Evolutionary conservation across 2,113 vertebrate genomes (phyloP).

Genomic region (Pleuronectes platessa): DNA sequence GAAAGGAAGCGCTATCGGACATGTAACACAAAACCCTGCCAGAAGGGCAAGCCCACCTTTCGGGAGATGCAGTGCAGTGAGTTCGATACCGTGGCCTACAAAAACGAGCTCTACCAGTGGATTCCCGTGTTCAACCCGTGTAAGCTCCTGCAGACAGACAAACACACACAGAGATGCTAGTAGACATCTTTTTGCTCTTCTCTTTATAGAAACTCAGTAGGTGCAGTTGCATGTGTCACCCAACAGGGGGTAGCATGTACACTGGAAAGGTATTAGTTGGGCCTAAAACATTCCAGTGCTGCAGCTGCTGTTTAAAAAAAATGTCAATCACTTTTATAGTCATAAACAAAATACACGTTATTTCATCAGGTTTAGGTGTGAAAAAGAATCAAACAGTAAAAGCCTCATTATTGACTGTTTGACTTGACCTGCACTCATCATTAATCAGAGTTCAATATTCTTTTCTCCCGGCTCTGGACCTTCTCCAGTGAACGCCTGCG

Average conservation of each 20-base stretch:
- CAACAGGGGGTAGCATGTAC: slow-evolving; percentile 68
- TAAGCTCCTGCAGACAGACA: slow-evolving; percentile 58
- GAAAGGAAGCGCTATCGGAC: slow-evolving; percentile 93
- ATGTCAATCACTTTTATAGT: neutral
- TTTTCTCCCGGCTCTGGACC: neutral
- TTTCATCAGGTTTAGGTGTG: no score
- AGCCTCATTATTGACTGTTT: no score
- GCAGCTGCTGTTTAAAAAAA: neutral
- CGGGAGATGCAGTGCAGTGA: slow-evolving; percentile 98
- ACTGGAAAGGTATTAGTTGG: slow-evolving; percentile 6
- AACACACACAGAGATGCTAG: neutral
- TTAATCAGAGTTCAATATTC: neutral
- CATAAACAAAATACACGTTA: neutral
- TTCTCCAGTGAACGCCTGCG: slow-evolving; percentile 89
- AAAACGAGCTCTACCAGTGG: slow-evolving; percentile 94
- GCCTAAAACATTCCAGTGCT: neutral
- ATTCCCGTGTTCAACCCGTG: slow-evolving; percentile 87
- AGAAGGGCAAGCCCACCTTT: slow-evolving; percentile 84
- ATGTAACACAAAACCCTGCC: slow-evolving; percentile 89
- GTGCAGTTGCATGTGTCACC: slow-evolving; percentile 16
- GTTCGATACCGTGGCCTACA: slow-evolving; percentile 94
- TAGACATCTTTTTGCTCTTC: neutral
- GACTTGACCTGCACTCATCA: neutral
- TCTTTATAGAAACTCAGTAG: neutral
- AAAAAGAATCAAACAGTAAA: no score